Evolutionary conservation across 2,888 invertebrate species (phyloP), one percentile per base, ranked within the genome.

Genomic region (Priapulus caudatus): DNA sequence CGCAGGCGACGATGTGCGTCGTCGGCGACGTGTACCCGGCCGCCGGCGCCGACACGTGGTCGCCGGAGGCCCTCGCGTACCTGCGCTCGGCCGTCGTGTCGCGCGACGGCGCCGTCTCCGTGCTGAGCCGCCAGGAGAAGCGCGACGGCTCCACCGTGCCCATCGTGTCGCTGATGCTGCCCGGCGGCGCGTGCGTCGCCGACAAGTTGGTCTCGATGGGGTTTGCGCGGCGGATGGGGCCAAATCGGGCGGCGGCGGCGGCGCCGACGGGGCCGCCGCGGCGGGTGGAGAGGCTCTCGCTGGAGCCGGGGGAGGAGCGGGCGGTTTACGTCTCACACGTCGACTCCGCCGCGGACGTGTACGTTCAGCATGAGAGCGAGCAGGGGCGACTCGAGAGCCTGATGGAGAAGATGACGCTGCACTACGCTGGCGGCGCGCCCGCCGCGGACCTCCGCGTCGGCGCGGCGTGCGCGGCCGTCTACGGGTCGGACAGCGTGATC

Each of bases 261-360:
- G 10, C 10, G 33, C 33, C 33, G n/a, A 33, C 33, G 10, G 10
- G 10, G 10, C 33, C 10, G 33, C 33, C 33, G n/a, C 10, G 10
- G 10, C 10, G n/a, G n/a, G 10, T 33, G 33, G 10, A 33, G 33
- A 33, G 33, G n/a, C 33, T 33, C n/a, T 10, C n/a, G 33, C 10
- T 33, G 10, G 10, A 33, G 10, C 33, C 33, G 33, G 33, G n/a
- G 10, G n/a, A n/a, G 10, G n/a, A 10, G 33, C 33, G n/a, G 10
- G n/a, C n/a, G 33, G 33, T n/a, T 10, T 33, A 33, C 33, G 70
- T 84, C 45, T 75, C 78, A 0, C 74, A 79, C 57, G 71, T 83
- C 1, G 72, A 78, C 20, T 78, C 78, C 64, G 84, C 84, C 0
- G 74, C 78, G 60, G 73, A 77, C 54, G 81, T 87, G 65, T 84